A percentile compares a stretch with the other conserved stretches of the same genome.
These are phyloP conservation scores for Pseudomyrmex pallidus DNA, from an alignment of 1,140 invertebrate species.

Conservation along the genomic window DNA sequence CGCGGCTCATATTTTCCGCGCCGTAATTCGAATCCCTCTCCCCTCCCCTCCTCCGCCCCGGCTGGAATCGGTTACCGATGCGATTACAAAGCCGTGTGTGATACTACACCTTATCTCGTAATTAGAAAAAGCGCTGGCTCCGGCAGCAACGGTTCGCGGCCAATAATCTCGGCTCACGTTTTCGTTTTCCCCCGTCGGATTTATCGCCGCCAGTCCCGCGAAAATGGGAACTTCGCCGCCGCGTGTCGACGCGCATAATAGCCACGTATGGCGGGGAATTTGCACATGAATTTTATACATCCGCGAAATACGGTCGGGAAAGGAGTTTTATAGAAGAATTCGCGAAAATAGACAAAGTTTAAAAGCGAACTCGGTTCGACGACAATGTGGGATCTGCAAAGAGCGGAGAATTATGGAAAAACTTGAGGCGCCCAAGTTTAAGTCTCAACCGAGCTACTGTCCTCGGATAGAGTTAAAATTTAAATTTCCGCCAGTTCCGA, in stretches of 20 bases:
- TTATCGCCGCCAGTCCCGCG: constrained; percentile 25
- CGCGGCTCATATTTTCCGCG: constrained; percentile 59
- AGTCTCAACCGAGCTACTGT: constrained; percentile 29
- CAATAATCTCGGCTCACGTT: constrained; percentile 18
- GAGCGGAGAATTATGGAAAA: constrained; percentile 53
- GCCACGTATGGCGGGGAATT: constrained; percentile 39
- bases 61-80: constrained; percentile 60
- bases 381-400: constrained; percentile 51
- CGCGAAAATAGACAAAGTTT: constrained; percentile 57
- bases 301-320: constrained; percentile 42
- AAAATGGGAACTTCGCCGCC: constrained; percentile 37
- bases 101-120: constrained; percentile 64
- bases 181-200: constrained; percentile 13
- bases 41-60: too few relatives aligned
- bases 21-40: constrained; percentile 59
- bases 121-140: constrained; percentile 66
- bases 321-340: constrained; percentile 13
- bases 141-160: constrained; percentile 28
- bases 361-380: constrained; percentile 52
- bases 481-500: constrained; percentile 34
- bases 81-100: constrained; percentile 55
- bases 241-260: constrained; percentile 30
- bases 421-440: constrained; percentile 36
- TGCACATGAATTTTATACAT: constrained; percentile 42
- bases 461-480: constrained; percentile 34